Evolutionary conservation across 2,888 invertebrate genomes (phyloP), one percentile per base, ranked within the genome.

Genomic region (Cenopis cana): DNA sequence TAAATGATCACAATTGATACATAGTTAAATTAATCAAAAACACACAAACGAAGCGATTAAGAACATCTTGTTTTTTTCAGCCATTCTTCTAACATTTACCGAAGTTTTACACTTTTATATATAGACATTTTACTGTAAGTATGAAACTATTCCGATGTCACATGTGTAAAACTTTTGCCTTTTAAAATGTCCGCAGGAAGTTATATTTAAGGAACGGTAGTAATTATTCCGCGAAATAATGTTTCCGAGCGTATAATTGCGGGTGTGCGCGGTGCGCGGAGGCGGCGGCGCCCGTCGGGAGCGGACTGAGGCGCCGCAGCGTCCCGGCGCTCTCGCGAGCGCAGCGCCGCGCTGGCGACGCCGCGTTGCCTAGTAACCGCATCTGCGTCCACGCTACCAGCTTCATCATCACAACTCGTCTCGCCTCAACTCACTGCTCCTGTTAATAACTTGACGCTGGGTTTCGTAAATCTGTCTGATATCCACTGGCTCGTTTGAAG

Each of bases 341-440:
- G n/a, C n/a, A 14, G 52, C 64, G 64, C 79, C 86, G 81, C 81
- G 83, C 85, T 83, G 90, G 88, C 90, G 90, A 85, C 89, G 85
- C 83, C 74, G 79, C 83, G 93, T 93, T 90, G 90, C 93, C 83
- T 85, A 77, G 93, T 90, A 90, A 93, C 93, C 62, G 50, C 57
- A 57, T 62, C 65, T 55, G 41, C 41, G 29, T 49, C 73, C 41
- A 55, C 65, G 55, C 36, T 18, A 57, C 17, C 38, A 18, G 38
- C 8, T 41, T 12, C 14, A 5, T 4, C 5, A 6, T 46, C 5
- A 46, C n/a, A n/a, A 46, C 46, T 46, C n/a, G 8, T 12, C 12
- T n/a, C n/a, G 8, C 46, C 46, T 46, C 46, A 38, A 17, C 33
- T 29, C 56, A 56, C 9, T 9, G 10, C 56, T 56, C 17, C n/a